Conservation (phyloP, 2,113 vertebrate species). For the mouse (Mus musculus) region GRCm39 chr16:21899501-21900000, state of each 20-base stretch:
- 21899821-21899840: slow-evolving; percentile 1
- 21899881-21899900: neutral
- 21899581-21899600: slow-evolving; percentile 10
- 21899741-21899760: neutral
- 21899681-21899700: neutral
- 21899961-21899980: neutral
- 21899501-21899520: slow-evolving; percentile 19
- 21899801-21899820: neutral
- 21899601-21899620: slow-evolving; percentile 41
- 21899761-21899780: no score
- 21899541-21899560: slow-evolving; percentile 9
- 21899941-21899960: neutral
- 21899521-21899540: neutral
- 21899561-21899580: slow-evolving; percentile 23
- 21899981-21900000: neutral
- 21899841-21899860: neutral
- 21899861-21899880: neutral
- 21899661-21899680: neutral
- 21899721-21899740: neutral
- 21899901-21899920: neutral
- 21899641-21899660: slow-evolving; percentile 32
- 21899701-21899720: neutral
- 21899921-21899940: slow-evolving; percentile 15
- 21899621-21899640: slow-evolving; percentile 46
- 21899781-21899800: neutral